Base-by-base conservation (phyloP, 2,888 invertebrate species). In the Bunonema sp. region DNA sequence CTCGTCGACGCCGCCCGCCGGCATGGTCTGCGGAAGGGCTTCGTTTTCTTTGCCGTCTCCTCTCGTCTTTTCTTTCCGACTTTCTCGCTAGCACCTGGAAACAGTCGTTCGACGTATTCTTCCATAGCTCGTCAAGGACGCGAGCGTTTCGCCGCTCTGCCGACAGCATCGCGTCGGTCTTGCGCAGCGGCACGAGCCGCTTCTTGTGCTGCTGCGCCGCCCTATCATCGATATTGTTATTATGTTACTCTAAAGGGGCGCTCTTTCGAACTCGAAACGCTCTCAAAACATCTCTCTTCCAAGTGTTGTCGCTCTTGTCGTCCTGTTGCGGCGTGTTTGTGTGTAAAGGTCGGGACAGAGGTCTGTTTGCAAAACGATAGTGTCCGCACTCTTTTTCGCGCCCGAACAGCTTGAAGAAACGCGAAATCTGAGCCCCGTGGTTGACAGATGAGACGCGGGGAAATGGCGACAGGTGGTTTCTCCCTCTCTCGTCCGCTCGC, bases 181-280 rank as follows among this genome's bases (percentile, higher is more conserved):
- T 62, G 29, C 61, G 52, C 45, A 64, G 45, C 54, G 61, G 61
- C 39, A 59, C 49, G 45, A 66, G 50, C 50, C 64, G 58, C 50
- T 64, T 64, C 43, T 61, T 63, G 54, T 64, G 65, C 44, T 65
- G 64, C 46, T 63, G 61, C 37, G 64, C 60, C 34, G 64, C 64
- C 45, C 57, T 57, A 28, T 26, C 24, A 36, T 22, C 12, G n/a
- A n/a, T n/a, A n/a, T n/a, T n/a, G n/a, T n/a, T n/a, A n/a, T n/a
- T n/a, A n/a, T n/a, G n/a, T n/a, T n/a, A n/a, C n/a, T n/a, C n/a
- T n/a, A n/a, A n/a, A n/a, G n/a, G n/a, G n/a, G n/a, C n/a, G n/a
- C n/a, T 26, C 12, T 26, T 26, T 7, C 7, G 12, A 26, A 26
- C 26, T 12, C 12, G 26, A 26, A 26, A 26, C 26, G 7, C 26